Conservation (phyloP, 2,113 vertebrate species). For the Chionomys nivalis region DNA sequence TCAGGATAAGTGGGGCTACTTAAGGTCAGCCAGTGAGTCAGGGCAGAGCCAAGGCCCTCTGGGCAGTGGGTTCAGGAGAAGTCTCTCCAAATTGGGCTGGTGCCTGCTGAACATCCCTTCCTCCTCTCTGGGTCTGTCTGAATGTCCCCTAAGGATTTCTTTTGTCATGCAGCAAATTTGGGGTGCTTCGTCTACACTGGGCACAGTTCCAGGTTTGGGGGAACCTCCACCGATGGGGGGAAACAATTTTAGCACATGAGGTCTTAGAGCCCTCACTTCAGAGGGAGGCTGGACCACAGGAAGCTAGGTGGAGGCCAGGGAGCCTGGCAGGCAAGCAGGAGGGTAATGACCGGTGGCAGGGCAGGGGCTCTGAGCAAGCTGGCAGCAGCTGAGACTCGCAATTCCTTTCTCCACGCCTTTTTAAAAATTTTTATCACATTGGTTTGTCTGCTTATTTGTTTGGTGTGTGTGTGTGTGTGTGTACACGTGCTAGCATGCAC, state of each 20-base stretch:
- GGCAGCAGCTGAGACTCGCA: fast-evolving
- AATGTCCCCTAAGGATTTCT: background rate
- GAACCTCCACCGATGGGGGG: background rate
- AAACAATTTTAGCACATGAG: background rate
- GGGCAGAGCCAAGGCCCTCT: background rate
- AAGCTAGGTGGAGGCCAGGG: background rate
- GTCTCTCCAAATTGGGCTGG: background rate
- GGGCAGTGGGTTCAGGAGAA: background rate
- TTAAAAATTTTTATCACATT: background rate
- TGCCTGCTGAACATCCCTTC: background rate
- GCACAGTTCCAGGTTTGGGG: background rate
- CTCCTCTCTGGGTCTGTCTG: background rate
- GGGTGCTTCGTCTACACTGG: background rate
- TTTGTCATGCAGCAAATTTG: background rate
- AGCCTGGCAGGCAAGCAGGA: background rate
- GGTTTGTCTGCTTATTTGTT: background rate
- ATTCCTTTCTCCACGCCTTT: background rate
- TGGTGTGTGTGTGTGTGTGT: background rate
- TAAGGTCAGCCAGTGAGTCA: background rate
- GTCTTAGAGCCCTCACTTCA: background rate
- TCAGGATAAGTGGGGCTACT: background rate
- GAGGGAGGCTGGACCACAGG: background rate
- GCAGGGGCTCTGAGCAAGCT: background rate
- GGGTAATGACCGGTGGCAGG: background rate
- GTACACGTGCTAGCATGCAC: background rate